Evolutionary conservation across 92 coral and sea anemone species (phyloP), one percentile per base, ranked within the genome.

Genomic region (Nematostella vectensis): DNA sequence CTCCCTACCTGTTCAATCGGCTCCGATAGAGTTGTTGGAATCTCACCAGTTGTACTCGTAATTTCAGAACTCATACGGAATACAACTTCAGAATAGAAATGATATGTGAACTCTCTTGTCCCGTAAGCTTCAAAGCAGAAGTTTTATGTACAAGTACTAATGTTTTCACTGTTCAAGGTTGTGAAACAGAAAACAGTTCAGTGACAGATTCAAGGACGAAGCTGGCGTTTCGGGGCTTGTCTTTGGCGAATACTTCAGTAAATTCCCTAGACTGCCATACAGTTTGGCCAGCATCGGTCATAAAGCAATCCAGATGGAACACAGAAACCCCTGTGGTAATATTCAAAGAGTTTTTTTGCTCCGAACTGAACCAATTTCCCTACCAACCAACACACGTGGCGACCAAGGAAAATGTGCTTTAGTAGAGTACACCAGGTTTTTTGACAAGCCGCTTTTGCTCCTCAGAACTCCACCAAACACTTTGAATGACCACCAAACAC

Each of bases 311-410:
- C 42, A 36, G 42, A 8, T 8, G 42, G 15, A 15, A 8, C 15
- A 36, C 9, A 15, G 15, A 36, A 8, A 36, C 15, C 8, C 42
- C 15, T 36, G 42, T 36, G 42, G 17, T 28, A 55, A 45, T 28
- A 54, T 66, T 50, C 18, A 40, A 57, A 65, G 61, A 52, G 62
- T 43, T 19, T 45, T 45, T 65, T 24, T 50, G 22, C 47, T 54
- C 54, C 29, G 82, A 62, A 76, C 43, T 61, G 62, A 69, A 31
- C 50, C 62, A 68, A 69, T 68, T 79, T 78, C 81, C 85, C 76
- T 62, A 63, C 70, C 83, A 51, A 57, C 81, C 93, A 61, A 83
- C 93, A 83, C 93, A 83, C 93, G 93, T 83, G 93, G 93, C 93
- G 83, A 83, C 78, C 61, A 62, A 55, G 68, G 71, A 54, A 66